phyloP scores from a whole-genome alignment of 2,888 invertebrate species.

The Hirtodrosophila confusa region DNA sequence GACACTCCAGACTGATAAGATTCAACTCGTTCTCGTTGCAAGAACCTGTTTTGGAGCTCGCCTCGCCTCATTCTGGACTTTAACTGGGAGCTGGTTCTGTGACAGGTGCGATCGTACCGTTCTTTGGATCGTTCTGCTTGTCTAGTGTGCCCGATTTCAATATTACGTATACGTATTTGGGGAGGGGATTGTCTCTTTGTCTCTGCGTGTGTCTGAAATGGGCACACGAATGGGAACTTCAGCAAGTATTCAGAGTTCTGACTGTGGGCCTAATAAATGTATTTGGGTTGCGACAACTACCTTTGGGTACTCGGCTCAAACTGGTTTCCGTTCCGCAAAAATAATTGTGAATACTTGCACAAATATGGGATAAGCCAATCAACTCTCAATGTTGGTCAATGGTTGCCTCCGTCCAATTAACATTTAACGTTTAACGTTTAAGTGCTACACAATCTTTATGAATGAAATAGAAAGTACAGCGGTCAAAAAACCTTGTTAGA shows the following conservation, averaged over 20 bases:
- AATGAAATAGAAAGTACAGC: constrained; percentile 71
- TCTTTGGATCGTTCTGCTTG: constrained; percentile 7
- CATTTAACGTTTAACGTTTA: constrained; percentile 31
- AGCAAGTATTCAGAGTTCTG: constrained; percentile 17
- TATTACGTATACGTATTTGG: constrained; percentile 68
- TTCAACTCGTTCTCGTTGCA: constrained; percentile 32
- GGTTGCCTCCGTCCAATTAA: constrained; percentile 25
- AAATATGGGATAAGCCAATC: constrained; percentile 2
- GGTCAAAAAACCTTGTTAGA: constrained; percentile 39
- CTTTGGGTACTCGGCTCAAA: constrained; percentile 11
- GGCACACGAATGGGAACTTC: constrained; percentile 15
- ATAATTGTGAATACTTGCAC: constrained; percentile 7
- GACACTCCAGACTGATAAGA: constrained; percentile 37
- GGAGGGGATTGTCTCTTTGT: background rate
- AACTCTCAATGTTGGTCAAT: background rate
- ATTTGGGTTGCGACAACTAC: constrained; percentile 61
- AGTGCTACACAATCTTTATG: constrained; percentile 48
- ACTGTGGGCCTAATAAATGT: constrained; percentile 51
- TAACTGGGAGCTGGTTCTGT: constrained; percentile 39
- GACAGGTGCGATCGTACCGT: constrained; percentile 51
- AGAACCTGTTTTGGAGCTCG: constrained; percentile 57
- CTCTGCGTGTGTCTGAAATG: constrained; percentile 16
- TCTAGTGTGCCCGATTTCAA: constrained; percentile 61
- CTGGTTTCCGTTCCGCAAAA: constrained; percentile 34
- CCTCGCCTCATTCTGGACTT: constrained; percentile 21